Base-by-base conservation (phyloP, 2,797 vertebrate genomes). In the Poeciliopsis presidionis region DNA sequence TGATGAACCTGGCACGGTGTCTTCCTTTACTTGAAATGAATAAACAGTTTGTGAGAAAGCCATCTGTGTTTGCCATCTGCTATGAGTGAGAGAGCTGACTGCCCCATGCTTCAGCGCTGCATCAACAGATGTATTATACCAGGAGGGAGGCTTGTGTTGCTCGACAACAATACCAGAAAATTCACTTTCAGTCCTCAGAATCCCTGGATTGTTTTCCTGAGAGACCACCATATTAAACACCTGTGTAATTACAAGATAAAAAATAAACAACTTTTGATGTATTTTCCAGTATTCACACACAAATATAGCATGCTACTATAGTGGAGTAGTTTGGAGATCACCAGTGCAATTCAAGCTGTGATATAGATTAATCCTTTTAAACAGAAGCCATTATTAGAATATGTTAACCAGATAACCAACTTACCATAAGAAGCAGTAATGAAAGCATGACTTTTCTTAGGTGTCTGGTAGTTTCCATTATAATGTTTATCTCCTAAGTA, bases 1-100 rank as follows among this genome's bases (percentile, higher is more conserved):
- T 80, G 57, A 90, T 91, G 72, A 72, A 95, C 95, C 95, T 94
- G 95, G 95, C 75, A 79, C 70, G 79, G 94, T 94, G 92, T 96
- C 94, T 92, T 96, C 95, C 80, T 81, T 93, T 70, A 96, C 91
- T 86, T 94, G 89, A 92, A 96, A 96, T 53, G 94, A 95, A 92
- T 95, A 95, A 53, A 95, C 91, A 73, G 87, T 86, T 89, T 84
- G 94, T 86, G 91, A 91, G 85, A 94, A 95, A 83, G 88, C 89
- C 89, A 90, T 89, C 83, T 90, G 91, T 82, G 86, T 83, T 79
- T 33, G 86, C 87, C 89, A 91, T 93, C 92, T 94, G 89, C 82
- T 88, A 0, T 74, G 82, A 76, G 87, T 59, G 67, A 63, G 81
- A 57, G 70, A 55, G 78, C 76, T 72, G 71, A 53, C 84, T 74